Base-by-base conservation (phyloP, 2,113 vertebrate species). In the Orcinus orca region DNA sequence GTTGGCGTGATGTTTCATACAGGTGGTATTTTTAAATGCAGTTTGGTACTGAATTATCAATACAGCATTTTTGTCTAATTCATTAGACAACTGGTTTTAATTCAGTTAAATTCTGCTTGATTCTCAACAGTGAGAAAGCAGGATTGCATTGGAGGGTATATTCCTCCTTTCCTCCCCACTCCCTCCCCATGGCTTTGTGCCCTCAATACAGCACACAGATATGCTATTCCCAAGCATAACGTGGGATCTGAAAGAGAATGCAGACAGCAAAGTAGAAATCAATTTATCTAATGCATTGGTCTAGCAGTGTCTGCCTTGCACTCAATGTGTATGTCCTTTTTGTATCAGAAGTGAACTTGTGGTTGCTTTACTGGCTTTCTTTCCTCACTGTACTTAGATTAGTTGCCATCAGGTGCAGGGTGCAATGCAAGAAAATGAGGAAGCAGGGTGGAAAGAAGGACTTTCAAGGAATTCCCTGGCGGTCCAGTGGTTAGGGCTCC, bases 71-170 rank as follows among this genome's bases (percentile, higher is more conserved):
- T 68, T 33, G 44, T 12, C 58, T 44, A 74, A 92, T 85, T 44
- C 20, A 65, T 67, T 95, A 73, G 4, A 83, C 9, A 90, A 90
- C 82, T 82, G 31, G 47, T 68, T 93, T 79, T 94, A 95, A 95
- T 79, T 58, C 62, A 36, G 2, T 41, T 76, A 70, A 93, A 50
- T 65, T 83, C 47, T 65, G 26, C 44, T 92, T 82, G 65, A 82
- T 92, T 92, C n/a, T 90, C 36, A 79, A 67, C 7, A 68, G 23
- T 79, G 44, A 68, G 12, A 94, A 94, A 94, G 25, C 55, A 89
- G 44, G 26, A 77, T 92, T 89, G 36, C 21, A 71, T 38, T 58
- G 63, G 13, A 62, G 33, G 33, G 15, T 85, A 71, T 50, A 41
- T 29, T 68, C 41, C 62, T 84, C 23, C n/a, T 74, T 85, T 80